These are phyloP conservation scores for Glossophaga mutica DNA, from an alignment of 2,797 vertebrate species.

Conservation along the genomic window DNA sequence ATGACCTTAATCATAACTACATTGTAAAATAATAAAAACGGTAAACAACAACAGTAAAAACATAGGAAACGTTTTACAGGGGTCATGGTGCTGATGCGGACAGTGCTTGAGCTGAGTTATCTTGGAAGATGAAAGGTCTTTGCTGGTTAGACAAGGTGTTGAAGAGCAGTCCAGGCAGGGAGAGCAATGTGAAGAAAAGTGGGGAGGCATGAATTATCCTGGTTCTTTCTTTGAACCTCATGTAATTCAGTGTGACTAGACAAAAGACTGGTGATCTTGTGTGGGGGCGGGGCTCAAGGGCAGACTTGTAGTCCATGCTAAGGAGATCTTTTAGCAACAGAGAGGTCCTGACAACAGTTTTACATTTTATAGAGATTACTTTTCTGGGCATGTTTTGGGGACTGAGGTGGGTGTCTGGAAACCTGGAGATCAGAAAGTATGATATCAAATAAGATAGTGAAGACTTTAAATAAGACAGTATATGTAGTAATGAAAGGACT, in stretches of 20 bases:
- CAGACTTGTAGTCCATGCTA: background rate
- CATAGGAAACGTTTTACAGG: background rate
- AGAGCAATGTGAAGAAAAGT: background rate
- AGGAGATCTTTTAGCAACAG: background rate
- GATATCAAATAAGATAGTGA: background rate
- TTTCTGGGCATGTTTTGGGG: background rate
- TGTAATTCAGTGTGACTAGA: background rate
- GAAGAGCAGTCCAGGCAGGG: background rate
- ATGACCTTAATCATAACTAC: background rate
- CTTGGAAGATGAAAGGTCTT: background rate
- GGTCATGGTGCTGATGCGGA: background rate
- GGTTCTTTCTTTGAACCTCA: background rate
- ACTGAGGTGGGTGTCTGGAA: background rate
- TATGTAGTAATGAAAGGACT: background rate
- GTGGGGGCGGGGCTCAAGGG: rapidly evolving
- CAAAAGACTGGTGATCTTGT: background rate
- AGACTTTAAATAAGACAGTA: background rate
- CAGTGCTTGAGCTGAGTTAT: background rate
- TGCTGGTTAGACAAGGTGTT: background rate
- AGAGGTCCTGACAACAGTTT: background rate
- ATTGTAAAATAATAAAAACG: background rate
- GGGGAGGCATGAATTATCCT: background rate
- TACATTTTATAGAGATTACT: background rate
- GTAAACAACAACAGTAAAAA: background rate
- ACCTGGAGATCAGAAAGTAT: background rate